Evolutionary conservation across 2,797 vertebrate species (phyloP).

Genomic region (Pseudopleuronectes americanus): DNA sequence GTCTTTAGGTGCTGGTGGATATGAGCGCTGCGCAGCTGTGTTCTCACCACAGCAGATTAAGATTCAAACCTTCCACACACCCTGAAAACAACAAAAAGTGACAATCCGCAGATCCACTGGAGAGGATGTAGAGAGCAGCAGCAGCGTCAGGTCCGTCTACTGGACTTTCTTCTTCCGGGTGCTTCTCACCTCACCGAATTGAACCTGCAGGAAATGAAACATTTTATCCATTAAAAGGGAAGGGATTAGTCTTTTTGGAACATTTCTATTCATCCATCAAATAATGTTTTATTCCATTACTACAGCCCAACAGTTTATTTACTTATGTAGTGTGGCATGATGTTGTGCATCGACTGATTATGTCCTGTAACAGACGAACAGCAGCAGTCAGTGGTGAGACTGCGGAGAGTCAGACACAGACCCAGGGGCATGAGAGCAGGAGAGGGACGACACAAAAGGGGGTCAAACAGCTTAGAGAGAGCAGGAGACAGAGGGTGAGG

Average conservation of each 20-base stretch:
- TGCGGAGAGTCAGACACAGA: conserved; percentile 30
- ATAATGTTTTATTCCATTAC: neutral
- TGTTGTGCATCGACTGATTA: neutral
- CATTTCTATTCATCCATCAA: neutral
- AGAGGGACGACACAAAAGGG: conserved; percentile 49
- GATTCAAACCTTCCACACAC: conserved; percentile 8
- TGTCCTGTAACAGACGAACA: neutral
- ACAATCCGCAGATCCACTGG: neutral
- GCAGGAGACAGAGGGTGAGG: conserved; percentile 14
- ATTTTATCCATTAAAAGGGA: neutral
- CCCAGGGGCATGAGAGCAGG: conserved; percentile 40
- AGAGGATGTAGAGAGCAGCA: conserved; percentile 9
- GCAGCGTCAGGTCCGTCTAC: conserved; percentile 63
- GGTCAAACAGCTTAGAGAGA: conserved; percentile 60
- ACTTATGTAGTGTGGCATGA: neutral
- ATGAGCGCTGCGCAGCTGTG: neutral
- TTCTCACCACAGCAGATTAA: neutral
- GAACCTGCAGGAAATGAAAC: conserved; percentile 85
- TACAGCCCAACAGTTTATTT: neutral
- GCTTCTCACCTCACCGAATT: conserved; percentile 86
- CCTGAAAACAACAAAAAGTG: conserved; percentile 3
- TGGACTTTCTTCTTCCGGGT: conserved; percentile 85
- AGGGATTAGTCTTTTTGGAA: neutral
- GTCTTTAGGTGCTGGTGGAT: conserved; percentile 12
- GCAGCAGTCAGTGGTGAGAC: conserved; percentile 28